Conservation (phyloP, 2,888 invertebrate species). For the Norana najaformis region DNA sequence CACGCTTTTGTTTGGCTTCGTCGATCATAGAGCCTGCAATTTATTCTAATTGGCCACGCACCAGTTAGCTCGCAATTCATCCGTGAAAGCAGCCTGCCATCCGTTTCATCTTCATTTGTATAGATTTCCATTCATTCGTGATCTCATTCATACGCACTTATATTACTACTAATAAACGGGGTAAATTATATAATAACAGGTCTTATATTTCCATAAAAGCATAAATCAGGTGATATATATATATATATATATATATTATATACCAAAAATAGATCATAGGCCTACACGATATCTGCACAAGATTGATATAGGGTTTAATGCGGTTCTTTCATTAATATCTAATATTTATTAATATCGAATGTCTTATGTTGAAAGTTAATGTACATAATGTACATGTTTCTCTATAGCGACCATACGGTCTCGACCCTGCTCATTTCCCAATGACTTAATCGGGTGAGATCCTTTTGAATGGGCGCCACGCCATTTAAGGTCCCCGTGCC, state of each 20-base stretch:
- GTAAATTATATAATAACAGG: not conserved
- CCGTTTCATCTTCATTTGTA: no score
- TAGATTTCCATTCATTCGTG: not conserved
- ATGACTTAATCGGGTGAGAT: no score
- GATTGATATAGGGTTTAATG: no score
- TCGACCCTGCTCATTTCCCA: no score
- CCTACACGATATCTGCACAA: no score
- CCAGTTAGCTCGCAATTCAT: not conserved
- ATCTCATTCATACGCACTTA: not conserved
- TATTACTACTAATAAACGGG: not conserved
- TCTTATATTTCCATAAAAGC: not conserved
- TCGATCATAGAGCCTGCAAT: not conserved
- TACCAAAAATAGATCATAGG: not conserved
- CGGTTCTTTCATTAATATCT: no score
- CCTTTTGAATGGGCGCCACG: no score
- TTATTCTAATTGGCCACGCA: conserved; percentile 5
- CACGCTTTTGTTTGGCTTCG: not conserved
- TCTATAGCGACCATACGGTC: no score
- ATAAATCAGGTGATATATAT: not conserved
- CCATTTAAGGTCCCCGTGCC: no score
- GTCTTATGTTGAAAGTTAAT: no score
- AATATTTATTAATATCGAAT: no score
- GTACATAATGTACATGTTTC: no score
- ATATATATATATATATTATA: not conserved
- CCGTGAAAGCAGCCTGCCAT: not conserved